Base-by-base conservation (phyloP, 2,888 invertebrate species). In the Dryococelus australis region DNA sequence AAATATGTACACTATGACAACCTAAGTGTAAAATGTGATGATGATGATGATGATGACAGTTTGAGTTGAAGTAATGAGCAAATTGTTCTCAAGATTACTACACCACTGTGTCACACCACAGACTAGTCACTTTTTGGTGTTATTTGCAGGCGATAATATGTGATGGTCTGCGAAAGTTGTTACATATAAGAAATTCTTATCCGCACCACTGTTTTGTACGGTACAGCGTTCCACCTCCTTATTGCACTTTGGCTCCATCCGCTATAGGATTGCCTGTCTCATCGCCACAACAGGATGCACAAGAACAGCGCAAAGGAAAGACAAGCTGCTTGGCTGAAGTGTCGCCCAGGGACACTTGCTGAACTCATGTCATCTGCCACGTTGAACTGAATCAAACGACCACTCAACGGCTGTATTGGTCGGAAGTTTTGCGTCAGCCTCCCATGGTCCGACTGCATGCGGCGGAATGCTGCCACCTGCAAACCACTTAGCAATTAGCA, bases 401-500 rank as follows among this genome's bases (percentile, higher is more conserved):
- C 96, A 51, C 96, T 95, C 0, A 97, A 93, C 0, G 97, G 96
- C 91, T 97, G 97, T 53, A 96, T 95, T 0, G 97, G 97, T 24
- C 98, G 94, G 92, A 96, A 97, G 92, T 98, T 98, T 91, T 97
- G 96, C 0, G 95, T 95, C 89, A 98, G 93, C 89, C 94, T 93
- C 5, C 96, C 97, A 86, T 95, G 94, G 16, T 94, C 93, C 3
- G 95, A 94, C 86, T 94, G 93, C 79, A 97, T 93, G 89, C 94
- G 93, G 84, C 97, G 94, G 91, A 97, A 97, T 85, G 93, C 94
- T 90, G 95, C 95, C 88, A 97, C 93, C 97, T 97, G 93, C 88
- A 93, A 93, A 43, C 9, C 65, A 65, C n/a, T 20, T 65, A 16
- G 65, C 65, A 65, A n/a, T 65, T 9, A n/a, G 16, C 27, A 43